phyloP scores from a whole-genome alignment of 2,797 vertebrate species.

The Lithobates pipiens region DNA sequence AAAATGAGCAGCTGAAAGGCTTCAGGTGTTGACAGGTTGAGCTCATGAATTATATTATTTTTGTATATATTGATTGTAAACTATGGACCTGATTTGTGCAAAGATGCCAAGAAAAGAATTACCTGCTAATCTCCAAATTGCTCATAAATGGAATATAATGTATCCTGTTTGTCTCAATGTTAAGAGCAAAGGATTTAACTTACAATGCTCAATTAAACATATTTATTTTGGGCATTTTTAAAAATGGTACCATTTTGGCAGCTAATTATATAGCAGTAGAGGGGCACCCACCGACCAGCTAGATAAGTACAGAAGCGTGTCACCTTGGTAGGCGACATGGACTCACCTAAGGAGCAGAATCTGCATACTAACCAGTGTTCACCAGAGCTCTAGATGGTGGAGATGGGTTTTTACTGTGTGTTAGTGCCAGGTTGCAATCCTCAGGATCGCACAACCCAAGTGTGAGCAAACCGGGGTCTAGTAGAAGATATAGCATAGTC shows the following conservation, averaged over 20 bases:
- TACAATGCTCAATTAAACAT: neutral
- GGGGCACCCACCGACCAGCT: no score
- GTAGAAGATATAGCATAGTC: no score
- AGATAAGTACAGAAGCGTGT: no score
- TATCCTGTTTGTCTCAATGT: neutral
- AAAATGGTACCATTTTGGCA: neutral
- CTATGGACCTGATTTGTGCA: neutral
- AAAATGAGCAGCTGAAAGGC: slow-evolving; percentile 3
- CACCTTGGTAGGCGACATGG: no score
- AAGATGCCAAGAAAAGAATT: neutral
- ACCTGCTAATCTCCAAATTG: neutral
- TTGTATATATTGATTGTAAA: neutral
- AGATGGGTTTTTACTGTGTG: no score
- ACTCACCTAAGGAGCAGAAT: no score
- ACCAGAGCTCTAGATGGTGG: no score
- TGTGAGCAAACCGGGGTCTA: no score
- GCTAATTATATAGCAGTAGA: no score
- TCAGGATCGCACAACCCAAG: no score
- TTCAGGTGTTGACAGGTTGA: neutral
- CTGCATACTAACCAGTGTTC: no score
- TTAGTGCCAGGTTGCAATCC: no score
- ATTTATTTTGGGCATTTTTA: neutral
- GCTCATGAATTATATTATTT: neutral
- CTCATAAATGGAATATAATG: neutral
- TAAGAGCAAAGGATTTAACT: neutral